These are phyloP conservation scores for Brachyopa scutellaris DNA, from an alignment of 2,888 invertebrate species.

Conservation along the genomic window DNA sequence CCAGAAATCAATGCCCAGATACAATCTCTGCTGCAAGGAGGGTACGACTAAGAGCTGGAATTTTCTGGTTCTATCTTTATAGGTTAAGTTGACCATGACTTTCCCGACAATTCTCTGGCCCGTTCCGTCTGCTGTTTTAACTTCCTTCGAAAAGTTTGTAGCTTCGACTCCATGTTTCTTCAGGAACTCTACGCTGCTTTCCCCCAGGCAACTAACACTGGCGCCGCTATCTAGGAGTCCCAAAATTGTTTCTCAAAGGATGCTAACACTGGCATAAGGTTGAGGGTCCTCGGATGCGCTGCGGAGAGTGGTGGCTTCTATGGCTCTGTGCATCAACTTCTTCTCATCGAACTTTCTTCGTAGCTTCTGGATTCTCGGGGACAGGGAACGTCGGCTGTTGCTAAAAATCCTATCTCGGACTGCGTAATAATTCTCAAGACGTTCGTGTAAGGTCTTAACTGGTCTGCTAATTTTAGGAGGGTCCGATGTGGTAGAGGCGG, in stretches of 20 bases:
- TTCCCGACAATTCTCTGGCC: neutral
- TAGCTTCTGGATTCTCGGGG: neutral
- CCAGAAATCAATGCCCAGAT: conserved; percentile 3
- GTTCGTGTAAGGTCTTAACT: no score
- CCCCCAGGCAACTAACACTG: neutral
- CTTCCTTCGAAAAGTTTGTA: neutral
- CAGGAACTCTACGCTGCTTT: neutral
- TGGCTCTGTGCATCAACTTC: neutral
- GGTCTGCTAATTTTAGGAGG: no score
- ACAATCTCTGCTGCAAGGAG: neutral
- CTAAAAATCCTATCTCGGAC: no score
- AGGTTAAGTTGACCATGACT: neutral
- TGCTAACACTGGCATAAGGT: neutral
- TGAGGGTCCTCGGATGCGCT: neutral
- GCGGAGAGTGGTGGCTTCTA: no score
- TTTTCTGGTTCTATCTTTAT: neutral
- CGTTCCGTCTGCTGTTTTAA: neutral
- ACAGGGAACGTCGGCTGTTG: no score
- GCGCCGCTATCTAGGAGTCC: no score
- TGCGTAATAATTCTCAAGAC: no score
- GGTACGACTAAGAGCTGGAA: neutral
- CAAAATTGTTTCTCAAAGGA: no score
- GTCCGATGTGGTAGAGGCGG: no score
- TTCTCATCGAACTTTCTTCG: neutral
- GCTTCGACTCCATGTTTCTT: neutral